A percentile compares a stretch with the other conserved stretches of the same genome.
These are phyloP conservation scores for Neotoma lepida DNA, from an alignment of 2,113 vertebrate species.

Conservation along the genomic window DNA sequence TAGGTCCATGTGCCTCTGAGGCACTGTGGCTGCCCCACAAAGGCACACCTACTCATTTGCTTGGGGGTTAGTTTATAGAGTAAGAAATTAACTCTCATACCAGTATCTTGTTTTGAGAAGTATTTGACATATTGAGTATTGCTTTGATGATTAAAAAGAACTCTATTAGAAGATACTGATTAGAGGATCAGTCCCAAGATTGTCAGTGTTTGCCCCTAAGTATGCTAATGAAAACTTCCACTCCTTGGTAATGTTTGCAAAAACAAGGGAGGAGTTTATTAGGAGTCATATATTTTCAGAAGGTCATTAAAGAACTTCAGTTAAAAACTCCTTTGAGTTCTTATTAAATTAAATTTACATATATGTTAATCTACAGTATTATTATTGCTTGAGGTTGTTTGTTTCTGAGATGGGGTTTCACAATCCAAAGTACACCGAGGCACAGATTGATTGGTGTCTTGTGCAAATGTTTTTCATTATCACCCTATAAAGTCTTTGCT, in stretches of 20 bases:
- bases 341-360: constrained; percentile 34
- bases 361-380: background rate
- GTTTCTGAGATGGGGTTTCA: background rate
- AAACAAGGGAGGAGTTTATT: constrained; percentile 39
- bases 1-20: background rate
- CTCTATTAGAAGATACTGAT: constrained; percentile 49
- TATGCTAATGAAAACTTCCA: constrained; percentile 31
- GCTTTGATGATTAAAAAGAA: constrained; percentile 45
- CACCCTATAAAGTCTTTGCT: background rate
- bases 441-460: background rate
- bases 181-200: constrained; percentile 27
- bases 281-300: constrained; percentile 20
- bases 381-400: constrained; percentile 21
- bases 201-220: constrained; percentile 8
- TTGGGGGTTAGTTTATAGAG: constrained; percentile 6
- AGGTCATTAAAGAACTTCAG: background rate
- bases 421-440: background rate
- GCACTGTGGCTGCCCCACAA: background rate
- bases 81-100: constrained; percentile 45
- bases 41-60: background rate
- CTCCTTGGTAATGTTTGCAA: constrained; percentile 41
- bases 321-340: background rate
- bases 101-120: constrained; percentile 42
- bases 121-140: constrained; percentile 55
- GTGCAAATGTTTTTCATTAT: background rate